These are phyloP conservation scores for Xiphydria camelus DNA, from an alignment of 2,888 invertebrate genomes.

Conservation along the genomic window DNA sequence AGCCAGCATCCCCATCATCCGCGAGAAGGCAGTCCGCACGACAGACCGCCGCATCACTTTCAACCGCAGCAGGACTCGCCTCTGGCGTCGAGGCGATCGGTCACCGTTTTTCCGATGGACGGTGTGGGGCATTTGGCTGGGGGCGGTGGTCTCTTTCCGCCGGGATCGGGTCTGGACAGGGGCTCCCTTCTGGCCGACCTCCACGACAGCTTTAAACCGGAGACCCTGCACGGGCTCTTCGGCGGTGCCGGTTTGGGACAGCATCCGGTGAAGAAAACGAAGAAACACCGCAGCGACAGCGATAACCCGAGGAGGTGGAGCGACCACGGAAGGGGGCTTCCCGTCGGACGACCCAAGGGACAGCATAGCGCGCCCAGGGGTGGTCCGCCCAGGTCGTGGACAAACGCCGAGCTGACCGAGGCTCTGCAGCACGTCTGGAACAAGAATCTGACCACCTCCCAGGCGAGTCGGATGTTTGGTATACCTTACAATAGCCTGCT, in stretches of 20 bases:
- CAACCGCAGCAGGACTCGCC: slow-evolving; percentile 28
- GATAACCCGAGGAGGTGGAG: slow-evolving; percentile 45
- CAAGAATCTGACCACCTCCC: slow-evolving; percentile 92
- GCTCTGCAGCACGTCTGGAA: slow-evolving; percentile 94
- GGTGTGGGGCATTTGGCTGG: slow-evolving; percentile 40
- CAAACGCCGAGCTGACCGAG: slow-evolving; percentile 87
- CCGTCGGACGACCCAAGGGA: slow-evolving; percentile 83
- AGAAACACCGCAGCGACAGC: slow-evolving; percentile 42
- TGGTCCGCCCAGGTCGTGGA: slow-evolving; percentile 90
- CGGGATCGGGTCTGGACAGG: slow-evolving; percentile 41
- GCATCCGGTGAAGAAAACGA: slow-evolving; percentile 44
- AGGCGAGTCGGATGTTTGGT: slow-evolving; percentile 87
- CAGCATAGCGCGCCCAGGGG: slow-evolving; percentile 90
- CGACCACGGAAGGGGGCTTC: slow-evolving; percentile 50
- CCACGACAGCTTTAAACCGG: slow-evolving; percentile 52
- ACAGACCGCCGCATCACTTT: slow-evolving; percentile 34
- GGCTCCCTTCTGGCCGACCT: slow-evolving; percentile 44
- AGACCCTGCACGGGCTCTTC: slow-evolving; percentile 49
- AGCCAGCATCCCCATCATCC: slow-evolving; percentile 42
- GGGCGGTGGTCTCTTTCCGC: slow-evolving; percentile 43
- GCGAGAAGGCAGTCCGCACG: slow-evolving; percentile 48
- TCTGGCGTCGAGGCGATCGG: slow-evolving; percentile 18
- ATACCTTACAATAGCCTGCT: slow-evolving; percentile 91
- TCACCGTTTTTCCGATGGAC: slow-evolving; percentile 47
- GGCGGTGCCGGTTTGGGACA: slow-evolving; percentile 33